Evolutionary conservation across 2,888 invertebrate species (phyloP).

Genomic region (Dicyrtoma fusca): DNA sequence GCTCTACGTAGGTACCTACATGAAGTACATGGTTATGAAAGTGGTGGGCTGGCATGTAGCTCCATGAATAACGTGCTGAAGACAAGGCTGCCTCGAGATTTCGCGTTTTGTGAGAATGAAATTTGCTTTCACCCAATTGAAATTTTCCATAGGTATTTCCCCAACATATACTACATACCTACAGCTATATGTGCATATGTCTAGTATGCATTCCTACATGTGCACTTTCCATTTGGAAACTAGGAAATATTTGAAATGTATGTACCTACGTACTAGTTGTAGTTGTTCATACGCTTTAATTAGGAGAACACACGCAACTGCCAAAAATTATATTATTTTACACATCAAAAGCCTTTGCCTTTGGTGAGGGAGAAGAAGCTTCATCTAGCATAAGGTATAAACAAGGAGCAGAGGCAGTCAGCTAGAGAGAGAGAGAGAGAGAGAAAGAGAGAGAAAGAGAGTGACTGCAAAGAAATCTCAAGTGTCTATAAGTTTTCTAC

Average conservation of each 20-base stretch:
- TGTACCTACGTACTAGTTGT: background rate
- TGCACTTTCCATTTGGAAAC: background rate
- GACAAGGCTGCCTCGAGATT: too few species aligned
- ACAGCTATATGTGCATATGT: too few species aligned
- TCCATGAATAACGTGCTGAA: too few species aligned
- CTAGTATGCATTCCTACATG: background rate
- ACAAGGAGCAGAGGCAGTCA: background rate
- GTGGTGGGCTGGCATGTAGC: too few species aligned
- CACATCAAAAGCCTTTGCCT: slow-evolving; percentile 23
- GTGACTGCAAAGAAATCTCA: background rate
- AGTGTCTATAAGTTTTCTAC: background rate
- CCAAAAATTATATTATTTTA: slow-evolving; percentile 27
- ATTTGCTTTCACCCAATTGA: too few species aligned
- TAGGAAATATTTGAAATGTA: too few species aligned
- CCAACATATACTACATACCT: too few species aligned
- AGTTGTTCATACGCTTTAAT: slow-evolving; percentile 11
- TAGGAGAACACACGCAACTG: slow-evolving; percentile 9
- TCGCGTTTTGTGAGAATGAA: too few species aligned
- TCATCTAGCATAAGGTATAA: background rate
- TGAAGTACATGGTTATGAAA: too few species aligned
- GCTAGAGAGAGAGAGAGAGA: background rate
- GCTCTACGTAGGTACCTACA: too few species aligned
- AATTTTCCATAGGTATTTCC: too few species aligned
- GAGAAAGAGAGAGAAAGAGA: background rate
- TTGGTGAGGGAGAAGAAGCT: background rate